These are phyloP conservation scores for Rhynchotus rufescens DNA, from an alignment of 2,797 vertebrate species.

Conservation along the genomic window DNA sequence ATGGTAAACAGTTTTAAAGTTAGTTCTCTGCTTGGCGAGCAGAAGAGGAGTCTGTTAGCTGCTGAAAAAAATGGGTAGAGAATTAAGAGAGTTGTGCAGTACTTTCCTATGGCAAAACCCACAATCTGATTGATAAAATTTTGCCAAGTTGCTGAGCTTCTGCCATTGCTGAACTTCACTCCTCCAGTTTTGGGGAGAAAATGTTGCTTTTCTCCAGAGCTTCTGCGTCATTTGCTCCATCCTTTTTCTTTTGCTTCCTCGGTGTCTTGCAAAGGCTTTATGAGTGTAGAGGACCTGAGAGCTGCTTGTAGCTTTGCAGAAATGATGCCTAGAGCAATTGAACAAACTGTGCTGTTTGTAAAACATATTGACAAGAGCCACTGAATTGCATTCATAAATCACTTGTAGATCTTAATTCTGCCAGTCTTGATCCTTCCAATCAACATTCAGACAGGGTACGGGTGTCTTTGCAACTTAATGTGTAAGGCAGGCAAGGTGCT, in stretches of 20 bases:
- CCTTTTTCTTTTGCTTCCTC: background rate
- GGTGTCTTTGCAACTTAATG: background rate
- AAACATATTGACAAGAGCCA: background rate
- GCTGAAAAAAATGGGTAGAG: background rate
- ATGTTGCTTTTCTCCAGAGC: background rate
- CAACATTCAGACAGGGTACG: background rate
- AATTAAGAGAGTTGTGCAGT: background rate
- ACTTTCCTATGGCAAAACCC: background rate
- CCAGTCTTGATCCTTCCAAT: background rate
- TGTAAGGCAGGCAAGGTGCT: background rate
- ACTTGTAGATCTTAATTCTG: background rate
- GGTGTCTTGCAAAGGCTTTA: background rate
- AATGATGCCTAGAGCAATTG: background rate
- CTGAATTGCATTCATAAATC: constrained; percentile 13
- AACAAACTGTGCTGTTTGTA: constrained; percentile 30
- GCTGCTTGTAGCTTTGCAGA: background rate
- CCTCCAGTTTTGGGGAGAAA: background rate
- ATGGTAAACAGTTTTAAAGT: constrained; percentile 47
- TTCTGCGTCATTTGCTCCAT: background rate
- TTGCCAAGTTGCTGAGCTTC: background rate
- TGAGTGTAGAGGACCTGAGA: background rate
- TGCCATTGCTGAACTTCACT: background rate
- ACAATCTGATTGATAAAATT: background rate
- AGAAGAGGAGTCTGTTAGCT: background rate
- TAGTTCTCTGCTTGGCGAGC: constrained; percentile 43